phyloP scores from a whole-genome alignment of 2,888 invertebrate genomes.

The Torymus aiolomorphi region DNA sequence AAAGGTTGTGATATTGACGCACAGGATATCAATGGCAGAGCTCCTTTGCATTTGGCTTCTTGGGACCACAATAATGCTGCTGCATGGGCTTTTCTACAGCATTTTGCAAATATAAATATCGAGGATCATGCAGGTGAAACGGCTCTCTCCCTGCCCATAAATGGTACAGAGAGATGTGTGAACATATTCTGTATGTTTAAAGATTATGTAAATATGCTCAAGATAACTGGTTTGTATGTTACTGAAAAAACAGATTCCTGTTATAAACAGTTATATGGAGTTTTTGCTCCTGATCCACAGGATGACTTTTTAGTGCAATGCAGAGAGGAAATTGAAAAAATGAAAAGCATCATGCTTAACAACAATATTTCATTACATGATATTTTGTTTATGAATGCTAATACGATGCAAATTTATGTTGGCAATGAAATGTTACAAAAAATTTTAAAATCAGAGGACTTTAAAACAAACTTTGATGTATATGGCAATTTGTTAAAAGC shows the following conservation, averaged over 20 bases:
- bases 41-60: slow-evolving; percentile 47
- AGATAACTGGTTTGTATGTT: slow-evolving; percentile 23
- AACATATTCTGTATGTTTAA: slow-evolving; percentile 34
- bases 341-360: slow-evolving; percentile 39
- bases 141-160: slow-evolving; percentile 23
- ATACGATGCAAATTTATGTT: slow-evolving; percentile 42
- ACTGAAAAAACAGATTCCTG: slow-evolving; percentile 30
- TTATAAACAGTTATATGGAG: slow-evolving; percentile 19
- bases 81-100: slow-evolving; percentile 32
- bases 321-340: slow-evolving; percentile 45
- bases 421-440: slow-evolving; percentile 34
- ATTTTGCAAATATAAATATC: slow-evolving; percentile 50
- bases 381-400: slow-evolving; percentile 39
- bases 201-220: slow-evolving; percentile 42
- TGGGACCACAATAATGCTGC: slow-evolving; percentile 42
- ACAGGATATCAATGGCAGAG: slow-evolving; percentile 40
- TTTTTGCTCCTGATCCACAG: slow-evolving; percentile 1
- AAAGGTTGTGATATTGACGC: slow-evolving; percentile 43
- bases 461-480: slow-evolving; percentile 37
- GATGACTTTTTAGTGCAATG: slow-evolving; percentile 45
- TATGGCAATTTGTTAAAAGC: slow-evolving; percentile 44
- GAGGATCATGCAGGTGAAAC: slow-evolving; percentile 40
- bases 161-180: slow-evolving; percentile 20
- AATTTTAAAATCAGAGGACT: slow-evolving; percentile 25
- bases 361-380: slow-evolving; percentile 21